Percentiles rank a stretch among this genome's conserved stretches.
Conservation (phyloP, 2,888 invertebrate genomes). For the Temnothorax unifasciatus region DNA sequence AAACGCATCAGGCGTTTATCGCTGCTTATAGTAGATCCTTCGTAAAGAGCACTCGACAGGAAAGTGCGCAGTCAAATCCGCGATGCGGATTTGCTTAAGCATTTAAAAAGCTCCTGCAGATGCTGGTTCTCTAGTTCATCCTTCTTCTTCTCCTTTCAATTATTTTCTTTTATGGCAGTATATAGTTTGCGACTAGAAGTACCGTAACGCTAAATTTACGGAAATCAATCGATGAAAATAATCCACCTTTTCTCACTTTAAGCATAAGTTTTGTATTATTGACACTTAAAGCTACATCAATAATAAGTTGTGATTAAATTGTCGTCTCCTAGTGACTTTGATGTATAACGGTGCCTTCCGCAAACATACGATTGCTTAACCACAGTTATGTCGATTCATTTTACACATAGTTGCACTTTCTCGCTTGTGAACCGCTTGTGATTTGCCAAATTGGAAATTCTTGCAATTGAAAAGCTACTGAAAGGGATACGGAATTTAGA, state of each 20-base stretch:
- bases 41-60: not conserved
- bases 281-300: not conserved
- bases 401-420: not conserved
- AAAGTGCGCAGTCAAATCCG: conserved; percentile 16
- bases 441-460: conserved; percentile 11
- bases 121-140: not conserved
- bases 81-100: conserved; percentile 38
- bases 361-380: not conserved
- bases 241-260: not conserved
- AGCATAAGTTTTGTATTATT: not conserved
- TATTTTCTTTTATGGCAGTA: not conserved
- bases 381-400: not conserved
- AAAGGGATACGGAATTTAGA: not conserved
- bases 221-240: not conserved
- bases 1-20: not conserved
- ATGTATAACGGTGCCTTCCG: not conserved
- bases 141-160: not conserved
- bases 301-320: not conserved
- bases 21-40: not conserved
- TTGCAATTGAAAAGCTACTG: not conserved
- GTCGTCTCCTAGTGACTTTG: not conserved
- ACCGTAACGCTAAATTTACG: no score
- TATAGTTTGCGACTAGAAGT: not conserved
- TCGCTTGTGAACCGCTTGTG: not conserved
- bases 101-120: conserved; percentile 22